A percentile compares a stretch with the other conserved stretches of the same genome.
Evolutionary conservation across 1,140 invertebrate genomes (phyloP).

Genomic region (Chrysopa pallens): DNA sequence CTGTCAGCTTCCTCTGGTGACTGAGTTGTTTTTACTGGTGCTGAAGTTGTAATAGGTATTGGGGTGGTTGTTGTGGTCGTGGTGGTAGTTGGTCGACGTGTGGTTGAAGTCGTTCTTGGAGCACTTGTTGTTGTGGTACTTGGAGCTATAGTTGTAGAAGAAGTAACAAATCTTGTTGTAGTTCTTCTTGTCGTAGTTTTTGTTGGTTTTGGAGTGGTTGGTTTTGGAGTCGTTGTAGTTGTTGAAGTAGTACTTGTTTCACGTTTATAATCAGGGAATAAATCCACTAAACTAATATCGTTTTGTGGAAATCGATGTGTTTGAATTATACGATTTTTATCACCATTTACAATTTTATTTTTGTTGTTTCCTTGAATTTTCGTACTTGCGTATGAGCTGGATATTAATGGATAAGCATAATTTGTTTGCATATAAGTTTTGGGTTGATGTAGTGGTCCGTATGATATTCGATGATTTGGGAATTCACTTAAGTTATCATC

Average conservation of each 20-base stretch:
- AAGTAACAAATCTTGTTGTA: constrained; percentile 9
- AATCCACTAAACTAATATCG: too few relatives aligned
- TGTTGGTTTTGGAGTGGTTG: constrained; percentile 18
- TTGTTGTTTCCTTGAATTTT: constrained; percentile 49
- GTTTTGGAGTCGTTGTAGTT: constrained; percentile 17
- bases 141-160: constrained; percentile 7
- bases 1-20: too few relatives aligned
- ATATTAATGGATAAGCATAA: constrained; percentile 46
- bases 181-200: constrained; percentile 3
- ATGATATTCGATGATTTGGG: too few relatives aligned
- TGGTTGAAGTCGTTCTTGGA: constrained; percentile 9
- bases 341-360: constrained; percentile 23
- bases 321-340: too few relatives aligned
- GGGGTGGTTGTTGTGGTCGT: too few relatives aligned
- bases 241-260: constrained; percentile 10
- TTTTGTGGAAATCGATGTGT: constrained; percentile 9
- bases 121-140: constrained; percentile 11
- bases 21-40: background rate
- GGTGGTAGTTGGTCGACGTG: constrained; percentile 7
- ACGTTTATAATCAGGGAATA: too few relatives aligned
- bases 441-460: constrained; percentile 15
- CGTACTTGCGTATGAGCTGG: constrained; percentile 50
- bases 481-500: too few relatives aligned
- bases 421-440: constrained; percentile 44
- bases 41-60: too few relatives aligned